These are phyloP conservation scores for Cirrhinus molitorella DNA, from an alignment of 2,797 vertebrate genomes.

Conservation along the genomic window DNA sequence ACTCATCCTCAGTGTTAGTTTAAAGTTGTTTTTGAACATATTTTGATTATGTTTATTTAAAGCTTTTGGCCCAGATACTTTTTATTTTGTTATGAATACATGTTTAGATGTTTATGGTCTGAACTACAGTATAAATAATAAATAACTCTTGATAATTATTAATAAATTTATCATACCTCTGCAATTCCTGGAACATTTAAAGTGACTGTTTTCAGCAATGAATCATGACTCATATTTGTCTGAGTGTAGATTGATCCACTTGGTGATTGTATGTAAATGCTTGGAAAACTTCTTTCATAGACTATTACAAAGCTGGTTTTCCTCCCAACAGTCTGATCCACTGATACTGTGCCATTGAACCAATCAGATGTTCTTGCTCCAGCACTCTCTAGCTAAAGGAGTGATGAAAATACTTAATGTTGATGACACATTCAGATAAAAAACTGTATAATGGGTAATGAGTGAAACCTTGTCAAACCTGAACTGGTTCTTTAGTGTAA, in stretches of 20 bases:
- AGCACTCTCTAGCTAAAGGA: conserved; percentile 70
- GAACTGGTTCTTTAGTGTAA: conserved; percentile 65
- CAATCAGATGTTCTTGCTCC: conserved; percentile 52
- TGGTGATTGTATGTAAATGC: conserved; percentile 66
- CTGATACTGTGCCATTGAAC: conserved; percentile 60
- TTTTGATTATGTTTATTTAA: no score
- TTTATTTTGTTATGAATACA: no score
- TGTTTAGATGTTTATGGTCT: not conserved
- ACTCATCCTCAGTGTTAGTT: not conserved
- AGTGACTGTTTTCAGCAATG: conserved; percentile 52
- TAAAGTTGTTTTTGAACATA: no score
- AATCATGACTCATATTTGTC: conserved; percentile 54
- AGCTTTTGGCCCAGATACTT: no score
- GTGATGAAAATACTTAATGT: not conserved
- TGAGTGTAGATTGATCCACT: conserved; percentile 63
- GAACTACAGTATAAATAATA: no score
- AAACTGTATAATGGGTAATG: not conserved
- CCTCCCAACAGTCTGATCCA: conserved; percentile 72
- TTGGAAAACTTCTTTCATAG: conserved; percentile 63
- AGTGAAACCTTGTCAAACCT: conserved; percentile 65
- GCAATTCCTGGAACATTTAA: conserved; percentile 48
- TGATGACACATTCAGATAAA: not conserved
- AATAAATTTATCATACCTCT: conserved; percentile 58
- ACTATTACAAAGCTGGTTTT: conserved; percentile 71
- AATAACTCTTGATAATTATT: not conserved